phyloP scores from a whole-genome alignment of 1,140 invertebrate genomes.

The Phortica variegata region DNA sequence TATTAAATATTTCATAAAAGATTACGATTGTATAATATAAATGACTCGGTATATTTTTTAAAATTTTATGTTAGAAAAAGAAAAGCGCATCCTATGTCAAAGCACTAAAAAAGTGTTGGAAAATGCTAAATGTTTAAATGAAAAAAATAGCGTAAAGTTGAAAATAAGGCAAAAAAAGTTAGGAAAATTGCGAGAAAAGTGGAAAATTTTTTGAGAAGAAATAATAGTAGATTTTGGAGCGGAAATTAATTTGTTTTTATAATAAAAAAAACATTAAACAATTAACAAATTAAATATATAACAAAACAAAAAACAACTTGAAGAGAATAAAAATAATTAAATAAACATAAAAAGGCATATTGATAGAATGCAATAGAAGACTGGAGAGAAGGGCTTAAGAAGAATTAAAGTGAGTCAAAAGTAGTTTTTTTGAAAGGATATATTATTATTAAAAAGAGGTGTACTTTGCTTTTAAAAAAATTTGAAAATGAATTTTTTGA shows the following conservation, averaged over 20 bases:
- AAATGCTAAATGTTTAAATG: too few relatives aligned
- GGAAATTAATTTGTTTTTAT: not conserved
- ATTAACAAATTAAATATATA: constrained; percentile 21
- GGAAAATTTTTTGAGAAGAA: not conserved
- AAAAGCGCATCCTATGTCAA: too few relatives aligned
- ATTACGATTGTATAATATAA: too few relatives aligned
- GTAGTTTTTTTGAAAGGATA: too few relatives aligned
- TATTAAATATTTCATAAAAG: too few relatives aligned
- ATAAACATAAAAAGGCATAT: constrained; percentile 12
- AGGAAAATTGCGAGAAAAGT: not conserved
- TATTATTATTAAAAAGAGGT: constrained; percentile 6
- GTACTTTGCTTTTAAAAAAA: not conserved
- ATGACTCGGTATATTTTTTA: too few relatives aligned
- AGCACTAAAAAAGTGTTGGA: too few relatives aligned
- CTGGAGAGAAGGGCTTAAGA: not conserved
- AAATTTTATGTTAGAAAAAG: too few relatives aligned
- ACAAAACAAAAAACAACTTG: not conserved
- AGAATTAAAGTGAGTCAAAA: constrained; percentile 4
- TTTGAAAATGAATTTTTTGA: constrained; percentile 2
- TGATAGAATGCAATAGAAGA: constrained; percentile 13
- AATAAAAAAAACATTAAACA: not conserved
- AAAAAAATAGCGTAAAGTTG: too few relatives aligned
- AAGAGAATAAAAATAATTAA: not conserved
- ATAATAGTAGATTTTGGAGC: too few relatives aligned
- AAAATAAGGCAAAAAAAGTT: not conserved